A percentile compares a stretch with the other conserved stretches of the same genome.
phyloP scores from a whole-genome alignment of 2,888 invertebrate species.

The Brachylomia viminalis region DNA sequence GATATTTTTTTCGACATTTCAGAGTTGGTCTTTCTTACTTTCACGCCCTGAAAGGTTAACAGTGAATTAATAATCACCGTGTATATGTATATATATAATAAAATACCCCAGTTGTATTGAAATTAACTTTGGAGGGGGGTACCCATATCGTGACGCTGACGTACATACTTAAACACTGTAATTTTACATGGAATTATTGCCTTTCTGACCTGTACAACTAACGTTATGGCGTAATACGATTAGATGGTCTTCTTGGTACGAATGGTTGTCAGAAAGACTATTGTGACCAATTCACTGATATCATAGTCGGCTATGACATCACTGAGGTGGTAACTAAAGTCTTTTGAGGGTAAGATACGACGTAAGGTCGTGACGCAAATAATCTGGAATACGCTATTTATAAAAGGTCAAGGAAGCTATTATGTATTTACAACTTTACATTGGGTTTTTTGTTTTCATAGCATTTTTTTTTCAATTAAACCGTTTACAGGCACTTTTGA shows the following conservation, averaged over 20 bases:
- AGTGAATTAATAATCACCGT: no score
- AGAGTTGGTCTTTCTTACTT: no score
- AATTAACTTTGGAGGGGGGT: no score
- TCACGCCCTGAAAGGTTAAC: no score
- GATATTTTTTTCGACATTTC: no score
- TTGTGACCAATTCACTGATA: background rate
- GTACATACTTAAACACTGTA: background rate
- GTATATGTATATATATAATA: no score
- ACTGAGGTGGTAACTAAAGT: background rate
- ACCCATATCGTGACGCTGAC: no score
- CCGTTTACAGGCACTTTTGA: background rate
- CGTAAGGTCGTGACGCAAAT: background rate
- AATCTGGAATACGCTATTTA: background rate
- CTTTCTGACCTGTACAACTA: background rate
- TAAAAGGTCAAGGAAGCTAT: background rate
- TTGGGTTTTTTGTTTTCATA: background rate
- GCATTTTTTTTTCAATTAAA: background rate
- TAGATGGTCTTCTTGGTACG: background rate
- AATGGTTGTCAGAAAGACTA: background rate
- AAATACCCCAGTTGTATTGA: no score
- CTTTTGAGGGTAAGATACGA: slow-evolving; percentile 2
- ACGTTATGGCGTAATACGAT: background rate
- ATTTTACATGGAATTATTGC: background rate
- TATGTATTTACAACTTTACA: background rate
- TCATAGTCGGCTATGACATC: background rate